Conservation (phyloP, 1,140 invertebrate genomes). For the Diachasmimorpha longicaudata region DNA sequence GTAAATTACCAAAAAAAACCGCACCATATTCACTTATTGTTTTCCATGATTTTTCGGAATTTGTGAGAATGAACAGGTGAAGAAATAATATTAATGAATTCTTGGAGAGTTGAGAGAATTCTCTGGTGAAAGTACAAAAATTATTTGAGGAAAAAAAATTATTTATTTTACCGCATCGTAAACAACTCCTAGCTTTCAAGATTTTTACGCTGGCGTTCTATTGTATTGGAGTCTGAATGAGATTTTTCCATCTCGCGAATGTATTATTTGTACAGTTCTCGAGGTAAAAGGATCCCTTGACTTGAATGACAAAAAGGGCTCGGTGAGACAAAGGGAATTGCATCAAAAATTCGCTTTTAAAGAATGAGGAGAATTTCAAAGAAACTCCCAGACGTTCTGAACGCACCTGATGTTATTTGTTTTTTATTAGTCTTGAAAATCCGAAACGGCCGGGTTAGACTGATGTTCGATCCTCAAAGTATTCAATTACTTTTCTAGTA, state of each 20-base stretch:
- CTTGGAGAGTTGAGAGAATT: background rate
- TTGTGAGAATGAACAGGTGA: slow-evolving; percentile 18
- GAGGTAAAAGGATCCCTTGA: background rate
- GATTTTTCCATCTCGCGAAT: background rate
- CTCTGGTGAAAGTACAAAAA: background rate
- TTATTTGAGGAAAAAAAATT: background rate
- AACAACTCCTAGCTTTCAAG: background rate
- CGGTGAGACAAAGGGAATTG: background rate
- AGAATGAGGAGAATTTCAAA: background rate
- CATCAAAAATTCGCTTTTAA: background rate
- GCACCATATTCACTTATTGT: background rate
- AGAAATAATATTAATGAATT: background rate
- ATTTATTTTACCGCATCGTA: no score
- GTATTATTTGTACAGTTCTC: background rate
- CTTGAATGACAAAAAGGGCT: background rate
- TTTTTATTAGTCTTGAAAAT: background rate
- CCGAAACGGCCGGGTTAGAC: no score
- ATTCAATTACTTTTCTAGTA: no score
- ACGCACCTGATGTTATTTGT: background rate
- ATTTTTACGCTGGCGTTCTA: background rate
- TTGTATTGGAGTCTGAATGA: background rate
- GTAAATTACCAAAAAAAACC: background rate
- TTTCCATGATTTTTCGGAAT: slow-evolving; percentile 11
- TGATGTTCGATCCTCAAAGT: no score
- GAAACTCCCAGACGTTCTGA: background rate